Base-by-base conservation (phyloP, 2,888 invertebrate species). In the Steinernema hermaphroditum region DNA sequence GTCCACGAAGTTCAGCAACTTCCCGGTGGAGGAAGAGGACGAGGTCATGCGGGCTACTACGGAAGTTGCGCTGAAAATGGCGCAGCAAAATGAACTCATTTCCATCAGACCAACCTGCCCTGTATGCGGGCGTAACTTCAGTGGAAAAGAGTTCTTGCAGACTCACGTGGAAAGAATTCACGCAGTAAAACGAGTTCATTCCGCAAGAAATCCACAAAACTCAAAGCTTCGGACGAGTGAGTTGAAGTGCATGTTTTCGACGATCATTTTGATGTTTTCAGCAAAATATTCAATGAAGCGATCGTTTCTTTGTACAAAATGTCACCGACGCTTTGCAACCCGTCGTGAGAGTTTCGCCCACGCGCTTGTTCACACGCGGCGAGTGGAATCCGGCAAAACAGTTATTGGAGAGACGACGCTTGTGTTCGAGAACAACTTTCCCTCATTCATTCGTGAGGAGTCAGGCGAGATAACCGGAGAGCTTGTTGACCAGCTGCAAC, bases 21-120 rank as follows among this genome's bases (percentile, higher is more conserved):
- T 32, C 9, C 27, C 49, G 4, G 78, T 77, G 1, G 77, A 79
- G 1, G 82, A 81, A 12, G 79, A 80, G 27, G 81, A 82, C 70
- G 81, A 77, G 14, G 79, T 79, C 12, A 69, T 82, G 75, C 74
- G 80, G 68, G 71, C 81, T 70, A 82, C 82, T 12, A 76, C 79
- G 0, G 78, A 80, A 70, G 81, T 77, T 8, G 82, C 82, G 19
- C 72, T 82, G 24, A 76, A 82, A 29, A 82, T 82, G 81, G 81
- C 77, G 24, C 77, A 72, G 8, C 74, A 75, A 62, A 82, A 82
- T 54, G 72, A 77, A 49, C 54, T 70, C 43, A 68, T 37, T 16
- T 32, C 62, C 1, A 62, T 2, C 62, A 22, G 68, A 43, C 14
- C 22, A 19, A 22, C 43, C 41, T 43, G 44, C 44, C 14, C 8